Conservation (phyloP, 2,113 vertebrate genomes). For the Opisthocomus hoazin region DNA sequence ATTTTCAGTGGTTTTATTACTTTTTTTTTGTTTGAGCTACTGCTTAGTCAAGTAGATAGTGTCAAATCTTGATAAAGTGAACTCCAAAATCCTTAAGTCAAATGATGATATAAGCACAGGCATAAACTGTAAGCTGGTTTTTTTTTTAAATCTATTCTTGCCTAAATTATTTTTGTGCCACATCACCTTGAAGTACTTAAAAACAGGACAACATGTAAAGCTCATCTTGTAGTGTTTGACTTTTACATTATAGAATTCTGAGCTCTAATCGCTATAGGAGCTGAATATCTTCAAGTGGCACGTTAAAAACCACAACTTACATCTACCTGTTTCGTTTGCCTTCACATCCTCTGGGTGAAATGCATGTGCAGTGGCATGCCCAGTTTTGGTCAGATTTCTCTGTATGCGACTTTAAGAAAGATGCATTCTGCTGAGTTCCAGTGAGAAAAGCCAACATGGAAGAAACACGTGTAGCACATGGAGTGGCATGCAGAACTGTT, state of each 20-base stretch:
- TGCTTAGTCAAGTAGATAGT: slow-evolving; percentile 43
- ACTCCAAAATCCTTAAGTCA: neutral
- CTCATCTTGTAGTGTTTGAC: slow-evolving; percentile 37
- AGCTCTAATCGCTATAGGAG: neutral
- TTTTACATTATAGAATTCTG: neutral
- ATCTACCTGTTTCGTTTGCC: neutral
- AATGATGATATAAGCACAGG: slow-evolving; percentile 14
- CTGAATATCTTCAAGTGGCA: neutral
- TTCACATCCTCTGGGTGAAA: neutral
- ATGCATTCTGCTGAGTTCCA: neutral
- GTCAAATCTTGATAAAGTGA: slow-evolving; percentile 53
- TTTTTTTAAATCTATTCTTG: neutral
- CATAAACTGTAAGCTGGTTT: neutral
- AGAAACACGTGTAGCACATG: accelerated
- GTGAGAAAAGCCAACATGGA: neutral
- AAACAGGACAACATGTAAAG: slow-evolving; percentile 52
- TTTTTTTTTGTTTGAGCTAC: neutral
- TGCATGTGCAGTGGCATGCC: neutral
- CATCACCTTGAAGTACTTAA: slow-evolving; percentile 54
- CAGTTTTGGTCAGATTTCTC: neutral
- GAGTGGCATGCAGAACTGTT: neutral
- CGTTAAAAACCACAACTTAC: neutral
- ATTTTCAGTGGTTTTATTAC: neutral
- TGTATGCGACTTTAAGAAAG: neutral
- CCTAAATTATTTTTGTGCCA: slow-evolving; percentile 36